Evolutionary conservation across 2,797 vertebrate genomes (phyloP).

Genomic region (Alauda arvensis): DNA sequence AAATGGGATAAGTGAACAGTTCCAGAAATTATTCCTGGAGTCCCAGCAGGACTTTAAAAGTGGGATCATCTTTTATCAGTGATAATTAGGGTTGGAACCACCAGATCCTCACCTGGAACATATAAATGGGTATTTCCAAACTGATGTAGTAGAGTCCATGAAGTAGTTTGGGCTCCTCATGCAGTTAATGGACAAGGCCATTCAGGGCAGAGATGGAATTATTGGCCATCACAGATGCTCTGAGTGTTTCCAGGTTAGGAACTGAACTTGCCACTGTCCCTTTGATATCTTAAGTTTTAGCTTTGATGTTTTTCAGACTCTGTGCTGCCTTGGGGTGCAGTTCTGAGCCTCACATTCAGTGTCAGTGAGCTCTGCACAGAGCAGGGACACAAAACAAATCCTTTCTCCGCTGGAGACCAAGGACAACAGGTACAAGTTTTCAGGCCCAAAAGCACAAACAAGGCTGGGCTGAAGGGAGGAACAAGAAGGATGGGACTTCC

Average conservation of each 20-base stretch:
- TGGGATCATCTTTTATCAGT: neutral
- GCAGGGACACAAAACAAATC: neutral
- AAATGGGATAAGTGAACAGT: neutral
- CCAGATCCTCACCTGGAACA: neutral
- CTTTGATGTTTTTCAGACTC: neutral
- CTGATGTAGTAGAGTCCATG: too few relatives aligned
- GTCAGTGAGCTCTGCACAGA: neutral
- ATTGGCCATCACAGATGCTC: neutral
- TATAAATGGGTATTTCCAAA: neutral
- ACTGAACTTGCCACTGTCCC: accelerated
- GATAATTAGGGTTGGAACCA: neutral
- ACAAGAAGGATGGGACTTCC: neutral
- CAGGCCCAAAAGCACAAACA: neutral
- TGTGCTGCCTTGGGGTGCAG: neutral
- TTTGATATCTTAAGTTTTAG: neutral
- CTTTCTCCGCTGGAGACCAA: neutral
- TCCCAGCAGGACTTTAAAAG: neutral
- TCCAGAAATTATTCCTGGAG: neutral
- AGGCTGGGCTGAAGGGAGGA: neutral
- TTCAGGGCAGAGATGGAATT: neutral
- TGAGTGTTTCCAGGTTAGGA: neutral
- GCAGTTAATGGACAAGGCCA: too few relatives aligned
- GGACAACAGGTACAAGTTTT: neutral
- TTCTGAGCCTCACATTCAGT: neutral
- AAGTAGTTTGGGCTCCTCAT: neutral